Evolutionary conservation across 2,113 vertebrate species (phyloP).

Genomic region (Actinemys pallida): DNA sequence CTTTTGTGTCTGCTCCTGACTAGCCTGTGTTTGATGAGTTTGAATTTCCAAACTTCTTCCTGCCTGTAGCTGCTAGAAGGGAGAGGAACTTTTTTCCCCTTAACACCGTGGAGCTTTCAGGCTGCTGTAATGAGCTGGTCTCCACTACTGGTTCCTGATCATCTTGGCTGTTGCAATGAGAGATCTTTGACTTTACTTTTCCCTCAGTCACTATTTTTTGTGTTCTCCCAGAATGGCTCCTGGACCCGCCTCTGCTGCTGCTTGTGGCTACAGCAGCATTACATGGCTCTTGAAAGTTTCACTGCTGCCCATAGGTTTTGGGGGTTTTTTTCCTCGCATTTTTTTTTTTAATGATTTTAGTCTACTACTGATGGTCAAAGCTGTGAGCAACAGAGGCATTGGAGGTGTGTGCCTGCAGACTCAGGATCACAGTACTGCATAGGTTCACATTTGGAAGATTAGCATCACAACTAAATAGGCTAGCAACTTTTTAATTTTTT

Average conservation of each 20-base stretch:
- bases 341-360: not conserved
- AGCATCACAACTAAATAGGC: not conserved
- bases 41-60: not conserved
- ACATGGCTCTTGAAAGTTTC: not conserved
- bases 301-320: not conserved
- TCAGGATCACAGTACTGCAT: not conserved
- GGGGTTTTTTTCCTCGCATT: accelerated
- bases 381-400: not conserved
- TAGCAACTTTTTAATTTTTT: not conserved
- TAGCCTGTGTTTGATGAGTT: not conserved
- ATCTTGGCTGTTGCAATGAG: not conserved
- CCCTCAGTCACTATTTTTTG: not conserved
- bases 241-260: not conserved
- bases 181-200: not conserved
- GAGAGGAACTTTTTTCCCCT: not conserved
- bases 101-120: not conserved
- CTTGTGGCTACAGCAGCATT: not conserved
- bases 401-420: not conserved
- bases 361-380: not conserved
- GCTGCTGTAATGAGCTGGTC: accelerated
- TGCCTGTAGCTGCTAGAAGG: not conserved
- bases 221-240: not conserved
- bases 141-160: not conserved
- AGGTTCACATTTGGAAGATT: not conserved
- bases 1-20: not conserved